Conservation (phyloP, 2,113 vertebrate species). For the Genyomyrus donnyi region DNA sequence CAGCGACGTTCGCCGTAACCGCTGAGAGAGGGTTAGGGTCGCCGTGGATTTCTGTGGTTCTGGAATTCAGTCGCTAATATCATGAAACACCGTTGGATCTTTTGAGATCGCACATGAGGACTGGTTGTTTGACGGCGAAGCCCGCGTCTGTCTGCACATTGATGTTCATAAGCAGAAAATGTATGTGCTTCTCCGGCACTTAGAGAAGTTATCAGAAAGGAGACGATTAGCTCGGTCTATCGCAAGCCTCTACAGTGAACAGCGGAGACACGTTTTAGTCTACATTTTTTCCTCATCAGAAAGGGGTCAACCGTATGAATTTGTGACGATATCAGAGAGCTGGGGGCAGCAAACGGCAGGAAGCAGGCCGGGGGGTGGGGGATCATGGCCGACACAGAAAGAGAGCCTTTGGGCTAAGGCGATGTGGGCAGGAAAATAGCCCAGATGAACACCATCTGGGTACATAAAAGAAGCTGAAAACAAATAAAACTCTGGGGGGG, state of each 20-base stretch:
- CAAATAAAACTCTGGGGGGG: constrained; percentile 54
- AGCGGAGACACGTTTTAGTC: neutral
- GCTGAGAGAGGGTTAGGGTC: neutral
- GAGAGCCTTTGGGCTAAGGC: constrained; percentile 51
- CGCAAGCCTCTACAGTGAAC: neutral
- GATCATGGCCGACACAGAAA: neutral
- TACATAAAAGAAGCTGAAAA: constrained; percentile 50
- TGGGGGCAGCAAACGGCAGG: neutral
- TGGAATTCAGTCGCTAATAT: neutral
- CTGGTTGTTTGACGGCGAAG: neutral
- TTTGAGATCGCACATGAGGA: neutral
- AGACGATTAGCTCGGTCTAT: neutral
- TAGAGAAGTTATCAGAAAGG: neutral
- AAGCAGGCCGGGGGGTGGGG: constrained; percentile 26
- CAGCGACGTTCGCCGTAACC: neutral
- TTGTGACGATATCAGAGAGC: neutral
- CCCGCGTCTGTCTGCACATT: neutral
- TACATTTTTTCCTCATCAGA: neutral
- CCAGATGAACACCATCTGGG: constrained; percentile 68
- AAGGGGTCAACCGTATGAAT: neutral
- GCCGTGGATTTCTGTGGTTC: neutral
- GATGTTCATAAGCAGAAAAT: neutral
- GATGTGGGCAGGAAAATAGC: constrained; percentile 34
- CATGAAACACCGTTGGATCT: neutral
- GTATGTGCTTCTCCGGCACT: neutral